Percentiles rank a stretch among this genome's conserved stretches.
phyloP scores from a whole-genome alignment of 2,797 vertebrate genomes.

The Microhierax caerulescens region DNA sequence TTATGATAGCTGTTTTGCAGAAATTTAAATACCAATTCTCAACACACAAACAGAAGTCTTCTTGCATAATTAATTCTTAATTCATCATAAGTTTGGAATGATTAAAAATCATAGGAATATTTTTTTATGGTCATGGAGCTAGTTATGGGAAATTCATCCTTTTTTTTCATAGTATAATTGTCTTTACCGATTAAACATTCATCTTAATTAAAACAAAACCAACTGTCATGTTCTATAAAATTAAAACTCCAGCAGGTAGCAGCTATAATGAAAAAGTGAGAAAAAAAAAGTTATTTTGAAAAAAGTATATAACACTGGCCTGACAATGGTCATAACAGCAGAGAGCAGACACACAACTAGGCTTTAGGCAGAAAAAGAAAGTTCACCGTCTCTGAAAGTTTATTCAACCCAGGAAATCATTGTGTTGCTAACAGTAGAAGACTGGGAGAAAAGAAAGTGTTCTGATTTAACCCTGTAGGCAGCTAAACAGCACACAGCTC shows the following conservation, averaged over 20 bases:
- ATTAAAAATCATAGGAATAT: neutral
- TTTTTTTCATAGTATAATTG: neutral
- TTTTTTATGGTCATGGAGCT: neutral
- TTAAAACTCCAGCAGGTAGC: neutral
- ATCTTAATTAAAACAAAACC: neutral
- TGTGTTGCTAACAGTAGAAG: neutral
- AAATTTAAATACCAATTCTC: neutral
- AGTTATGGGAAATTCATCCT: rapidly evolving
- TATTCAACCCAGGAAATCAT: neutral
- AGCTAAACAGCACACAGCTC: neutral
- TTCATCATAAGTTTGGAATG: neutral
- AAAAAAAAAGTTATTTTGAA: neutral
- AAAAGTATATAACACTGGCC: neutral
- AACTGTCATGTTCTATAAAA: neutral
- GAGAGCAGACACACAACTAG: neutral
- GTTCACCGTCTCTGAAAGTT: neutral
- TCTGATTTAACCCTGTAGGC: neutral
- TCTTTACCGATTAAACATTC: neutral
- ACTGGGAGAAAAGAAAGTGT: neutral
- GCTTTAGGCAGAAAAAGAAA: neutral
- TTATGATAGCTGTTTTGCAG: neutral
- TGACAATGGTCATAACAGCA: neutral
- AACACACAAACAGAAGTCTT: neutral
- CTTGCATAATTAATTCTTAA: neutral
- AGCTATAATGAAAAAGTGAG: neutral